Base-by-base conservation (phyloP, 2,888 invertebrate species). In the Epiblema foenella region DNA sequence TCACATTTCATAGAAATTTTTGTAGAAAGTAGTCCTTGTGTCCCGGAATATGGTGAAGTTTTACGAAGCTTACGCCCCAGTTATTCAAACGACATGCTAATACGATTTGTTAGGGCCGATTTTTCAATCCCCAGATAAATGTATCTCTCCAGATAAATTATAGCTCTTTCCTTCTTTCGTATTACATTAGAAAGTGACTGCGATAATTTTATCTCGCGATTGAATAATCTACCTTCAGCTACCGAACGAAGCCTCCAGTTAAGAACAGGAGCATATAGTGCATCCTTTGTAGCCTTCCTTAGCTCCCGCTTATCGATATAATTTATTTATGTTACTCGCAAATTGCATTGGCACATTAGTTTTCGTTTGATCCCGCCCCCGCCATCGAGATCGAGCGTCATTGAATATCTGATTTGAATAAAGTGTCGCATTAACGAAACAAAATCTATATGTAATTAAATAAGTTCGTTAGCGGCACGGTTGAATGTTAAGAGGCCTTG, bases 391-490 rank as follows among this genome's bases (percentile, higher is more conserved):
- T 63, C 33, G 12, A 49, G 10, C 33, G 39, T 39, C 42, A 11
- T n/a, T 1, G 29, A 11, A 8, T 46, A 42, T 46, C 68, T n/a
- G 42, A 62, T 63, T 70, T 66, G 46, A 70, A 66, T 66, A 49
- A 52, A 68, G 17, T 68, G 67, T 59, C 51, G 10, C 37, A 67
- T 68, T 51, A 17, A 54, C 33, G 11, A 66, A 65, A 65, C 20
- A 66, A 70, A 59, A 33, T 15, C 15, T 42, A 37, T 70, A 46
- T 12, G 42, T 46, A 59, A 65, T 60, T 70, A 60, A 54, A 66
- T 52, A 66, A 65, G 24, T 58, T 69, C 58, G 51, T 52, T 54
- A 18, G 42, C 69, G 65, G 65, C 69, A 46, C 52, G 58, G 39
- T 57, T 17, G 63, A 37, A 17, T 49, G 64, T 69, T 57, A 64